Evolutionary conservation across 2,797 vertebrate genomes (phyloP).

Genomic region (Helicolenus hilgendorfi): DNA sequence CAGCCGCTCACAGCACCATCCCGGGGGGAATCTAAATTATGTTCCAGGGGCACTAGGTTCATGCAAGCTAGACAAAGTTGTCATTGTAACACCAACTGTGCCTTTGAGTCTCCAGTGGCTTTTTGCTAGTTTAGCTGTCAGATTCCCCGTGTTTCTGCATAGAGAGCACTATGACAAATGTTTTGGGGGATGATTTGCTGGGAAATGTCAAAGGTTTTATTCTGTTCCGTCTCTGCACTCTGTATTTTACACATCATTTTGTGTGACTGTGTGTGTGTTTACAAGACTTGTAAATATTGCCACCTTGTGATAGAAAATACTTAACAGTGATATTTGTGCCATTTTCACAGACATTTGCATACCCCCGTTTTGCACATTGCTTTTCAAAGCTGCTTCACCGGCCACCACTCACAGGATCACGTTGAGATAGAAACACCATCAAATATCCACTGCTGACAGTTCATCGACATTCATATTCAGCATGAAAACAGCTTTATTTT

Average conservation of each 20-base stretch:
- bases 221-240: slow-evolving; percentile 24
- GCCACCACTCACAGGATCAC: slow-evolving; percentile 21
- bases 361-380: slow-evolving; percentile 7
- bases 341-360: slow-evolving; percentile 17
- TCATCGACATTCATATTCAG: slow-evolving; percentile 43
- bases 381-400: slow-evolving; percentile 35
- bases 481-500: slow-evolving; percentile 52
- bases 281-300: slow-evolving; percentile 58
- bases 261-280: slow-evolving; percentile 21
- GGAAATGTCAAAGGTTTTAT: slow-evolving; percentile 56
- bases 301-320: slow-evolving; percentile 45
- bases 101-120: slow-evolving; percentile 61
- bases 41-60: slow-evolving; percentile 70
- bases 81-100: slow-evolving; percentile 55
- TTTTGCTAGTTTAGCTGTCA: slow-evolving; percentile 69
- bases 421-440: slow-evolving; percentile 19
- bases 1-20: slow-evolving; percentile 30
- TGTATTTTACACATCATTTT: slow-evolving; percentile 8
- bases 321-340: not conserved
- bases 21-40: slow-evolving; percentile 68
- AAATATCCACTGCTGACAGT: slow-evolving; percentile 31
- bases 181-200: slow-evolving; percentile 49
- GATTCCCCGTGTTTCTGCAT: slow-evolving; percentile 46
- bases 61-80: slow-evolving; percentile 75
- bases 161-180: slow-evolving; percentile 42